These are phyloP conservation scores for Myodes glareolus DNA, from an alignment of 2,113 vertebrate species.

Conservation along the genomic window DNA sequence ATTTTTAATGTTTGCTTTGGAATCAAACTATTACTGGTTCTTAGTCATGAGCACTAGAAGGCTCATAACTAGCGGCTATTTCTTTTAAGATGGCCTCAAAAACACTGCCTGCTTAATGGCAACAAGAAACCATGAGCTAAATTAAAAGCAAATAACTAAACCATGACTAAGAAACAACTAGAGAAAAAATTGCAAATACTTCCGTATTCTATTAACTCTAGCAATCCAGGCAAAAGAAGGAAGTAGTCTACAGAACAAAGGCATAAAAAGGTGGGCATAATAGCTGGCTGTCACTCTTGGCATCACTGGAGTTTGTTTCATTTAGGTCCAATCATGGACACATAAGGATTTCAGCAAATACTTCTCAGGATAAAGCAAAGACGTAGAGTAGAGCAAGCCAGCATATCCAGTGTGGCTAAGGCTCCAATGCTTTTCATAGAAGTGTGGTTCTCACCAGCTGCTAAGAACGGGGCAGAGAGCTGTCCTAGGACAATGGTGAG, in stretches of 20 bases:
- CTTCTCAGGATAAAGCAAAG: neutral
- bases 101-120: neutral
- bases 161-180: neutral
- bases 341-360: neutral
- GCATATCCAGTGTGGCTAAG: neutral
- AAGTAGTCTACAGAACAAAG: neutral
- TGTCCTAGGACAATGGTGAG: neutral
- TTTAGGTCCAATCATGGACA: neutral
- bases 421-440: neutral
- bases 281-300: neutral
- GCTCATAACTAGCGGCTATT: neutral
- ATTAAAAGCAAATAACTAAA: neutral
- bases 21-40: neutral
- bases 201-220: neutral
- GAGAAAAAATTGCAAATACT: neutral
- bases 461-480: neutral
- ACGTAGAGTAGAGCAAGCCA: neutral
- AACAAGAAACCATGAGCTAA: neutral
- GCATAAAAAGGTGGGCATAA: neutral
- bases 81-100: slow-evolving; percentile 12
- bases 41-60: neutral
- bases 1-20: neutral
- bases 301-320: neutral
- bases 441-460: neutral
- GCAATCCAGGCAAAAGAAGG: neutral